Base-by-base conservation (phyloP, 2,113 vertebrate species). In the Falco punctatus region DNA sequence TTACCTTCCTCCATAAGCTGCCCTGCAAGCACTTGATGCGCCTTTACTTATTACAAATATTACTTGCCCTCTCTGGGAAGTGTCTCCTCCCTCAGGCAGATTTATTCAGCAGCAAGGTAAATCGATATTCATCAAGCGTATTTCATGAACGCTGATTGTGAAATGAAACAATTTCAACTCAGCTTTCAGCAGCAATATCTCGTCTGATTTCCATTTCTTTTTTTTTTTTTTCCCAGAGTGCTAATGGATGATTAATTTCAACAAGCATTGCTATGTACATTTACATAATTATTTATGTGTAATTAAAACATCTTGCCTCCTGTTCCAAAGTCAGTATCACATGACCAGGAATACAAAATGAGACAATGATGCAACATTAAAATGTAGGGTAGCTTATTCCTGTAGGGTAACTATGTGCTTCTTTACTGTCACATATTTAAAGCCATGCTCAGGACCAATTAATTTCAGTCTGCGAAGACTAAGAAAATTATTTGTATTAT, bases 221-320 rank as follows among this genome's bases (percentile, higher is more conserved):
- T 35, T 22, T 38, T 58, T 58, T 55, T 82, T 65, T 58, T 11
- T 3, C 3, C 19, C 78, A 27, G 18, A 6, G 30, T 40, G 67
- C 32, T 93, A 82, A 90, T 67, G 71, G 89, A 55, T 67, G 32
- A 71, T 86, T 94, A 88, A 88, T 96, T 88, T 84, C 72, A 88
- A 65, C 65, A 55, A 64, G 61, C 44, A 6, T 62, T 18, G 46
- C 79, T 77, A 12, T 19, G 40, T 44, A 12, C 58, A 87, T 93
- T 74, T 88, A 11, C 90, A 84, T 95, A 90, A 94, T 79, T 83
- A 83, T 88, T 96, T 91, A 72, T 28, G 32, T 70, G 26, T 52
- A 88, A 96, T 93, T 95, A 94, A 94, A 93, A 49, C n/a, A 19
- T 52, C 90, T 80, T 72, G 51, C 58, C 55, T 83, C 61, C 86